Evolutionary conservation across 1,140 invertebrate genomes (phyloP).

Genomic region (Solenopsis fugax): DNA sequence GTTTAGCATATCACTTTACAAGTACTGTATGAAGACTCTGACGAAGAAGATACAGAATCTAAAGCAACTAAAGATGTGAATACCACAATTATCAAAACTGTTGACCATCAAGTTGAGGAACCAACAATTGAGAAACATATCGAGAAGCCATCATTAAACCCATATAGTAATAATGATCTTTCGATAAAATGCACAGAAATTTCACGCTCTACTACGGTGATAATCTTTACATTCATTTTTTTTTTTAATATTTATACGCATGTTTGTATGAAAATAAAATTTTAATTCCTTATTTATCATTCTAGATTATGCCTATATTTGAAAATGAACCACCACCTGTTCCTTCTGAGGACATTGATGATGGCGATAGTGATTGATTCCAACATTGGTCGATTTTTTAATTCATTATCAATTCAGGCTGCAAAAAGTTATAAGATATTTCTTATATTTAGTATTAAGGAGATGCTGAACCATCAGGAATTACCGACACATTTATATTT

Average conservation of each 20-base stretch:
- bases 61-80: conserved; percentile 24
- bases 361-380: conserved; percentile 33
- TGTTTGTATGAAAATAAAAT: conserved; percentile 17
- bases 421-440: not conserved
- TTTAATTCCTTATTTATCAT: conserved; percentile 32
- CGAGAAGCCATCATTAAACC: not conserved
- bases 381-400: not conserved
- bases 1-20: conserved; percentile 80
- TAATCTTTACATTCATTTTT: conserved; percentile 13
- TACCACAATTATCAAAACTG: not conserved
- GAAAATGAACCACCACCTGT: conserved; percentile 80
- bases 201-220: conserved; percentile 36
- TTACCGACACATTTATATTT: too few species aligned
- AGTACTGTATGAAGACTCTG: conserved; percentile 70
- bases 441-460: not conserved
- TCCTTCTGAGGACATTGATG: conserved; percentile 74
- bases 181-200: conserved; percentile 11
- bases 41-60: conserved; percentile 35
- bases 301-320: conserved; percentile 70
- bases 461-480: too few species aligned
- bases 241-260: not conserved
- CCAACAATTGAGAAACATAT: conserved; percentile 11
- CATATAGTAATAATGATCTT: not conserved
- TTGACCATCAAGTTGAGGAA: not conserved
- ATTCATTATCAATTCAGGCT: conserved; percentile 6